Conservation (phyloP, 2,113 vertebrate species). For the Formicarius rufipectus region DNA sequence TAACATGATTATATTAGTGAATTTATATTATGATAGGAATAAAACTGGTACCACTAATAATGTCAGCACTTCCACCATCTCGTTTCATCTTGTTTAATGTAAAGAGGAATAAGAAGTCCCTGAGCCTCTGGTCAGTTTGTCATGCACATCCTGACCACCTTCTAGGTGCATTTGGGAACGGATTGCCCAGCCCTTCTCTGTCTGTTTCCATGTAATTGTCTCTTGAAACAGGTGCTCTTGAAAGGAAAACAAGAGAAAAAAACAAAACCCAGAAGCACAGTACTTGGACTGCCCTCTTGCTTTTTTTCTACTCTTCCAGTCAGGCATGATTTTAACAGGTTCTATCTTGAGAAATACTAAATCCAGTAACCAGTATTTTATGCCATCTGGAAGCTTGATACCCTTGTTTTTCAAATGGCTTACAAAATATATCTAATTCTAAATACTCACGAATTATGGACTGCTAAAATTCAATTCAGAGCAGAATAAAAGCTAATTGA, state of each 20-base stretch:
- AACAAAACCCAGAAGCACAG: background rate
- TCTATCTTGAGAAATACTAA: slow-evolving; percentile 60
- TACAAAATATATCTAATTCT: slow-evolving; percentile 45
- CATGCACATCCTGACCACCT: background rate
- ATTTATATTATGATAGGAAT: background rate
- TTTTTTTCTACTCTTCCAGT: slow-evolving; percentile 30
- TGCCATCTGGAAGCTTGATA: slow-evolving; percentile 56
- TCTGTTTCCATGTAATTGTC: background rate
- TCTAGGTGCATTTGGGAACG: background rate
- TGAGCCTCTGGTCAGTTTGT: background rate
- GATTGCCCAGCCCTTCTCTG: background rate
- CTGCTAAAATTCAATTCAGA: background rate
- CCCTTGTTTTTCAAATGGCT: slow-evolving; percentile 52
- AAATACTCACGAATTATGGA: slow-evolving; percentile 1
- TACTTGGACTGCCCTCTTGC: slow-evolving; percentile 13
- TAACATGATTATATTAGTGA: background rate
- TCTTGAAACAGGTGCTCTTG: background rate
- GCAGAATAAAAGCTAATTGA: background rate
- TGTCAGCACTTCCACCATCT: background rate
- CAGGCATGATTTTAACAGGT: slow-evolving; percentile 40
- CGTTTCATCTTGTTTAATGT: background rate
- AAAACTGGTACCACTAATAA: background rate
- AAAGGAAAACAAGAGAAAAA: background rate
- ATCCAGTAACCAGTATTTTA: slow-evolving; percentile 54
- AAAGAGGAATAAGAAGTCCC: background rate